These are phyloP conservation scores for Circaetus cinerascens DNA, from an alignment of 2,113 vertebrate genomes.

Conservation along the genomic window DNA sequence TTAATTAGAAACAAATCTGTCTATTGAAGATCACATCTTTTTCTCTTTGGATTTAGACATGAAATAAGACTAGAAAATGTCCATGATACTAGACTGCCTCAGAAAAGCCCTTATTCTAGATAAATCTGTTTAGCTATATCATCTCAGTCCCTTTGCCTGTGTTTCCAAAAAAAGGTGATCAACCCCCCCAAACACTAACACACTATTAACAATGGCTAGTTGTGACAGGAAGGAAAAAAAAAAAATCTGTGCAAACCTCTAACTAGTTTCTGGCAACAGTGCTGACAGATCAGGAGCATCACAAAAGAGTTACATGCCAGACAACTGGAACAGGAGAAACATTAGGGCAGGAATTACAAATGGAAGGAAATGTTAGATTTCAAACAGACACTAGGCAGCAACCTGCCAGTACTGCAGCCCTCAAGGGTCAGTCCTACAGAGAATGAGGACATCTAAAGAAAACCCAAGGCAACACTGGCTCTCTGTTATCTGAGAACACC, in stretches of 20 bases:
- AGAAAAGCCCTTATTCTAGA: not conserved
- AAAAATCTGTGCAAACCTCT: not conserved
- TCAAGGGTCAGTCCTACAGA: slow-evolving; percentile 54
- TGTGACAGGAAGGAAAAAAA: not conserved
- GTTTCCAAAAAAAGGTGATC: not conserved
- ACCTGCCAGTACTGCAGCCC: slow-evolving; percentile 31
- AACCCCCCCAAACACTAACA: not conserved
- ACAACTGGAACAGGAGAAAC: slow-evolving; percentile 47
- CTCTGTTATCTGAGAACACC: slow-evolving; percentile 51
- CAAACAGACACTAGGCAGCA: slow-evolving; percentile 49
- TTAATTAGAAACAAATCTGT: not conserved
- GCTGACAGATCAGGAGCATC: not conserved
- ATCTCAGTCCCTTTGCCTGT: not conserved
- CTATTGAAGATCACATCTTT: not conserved
- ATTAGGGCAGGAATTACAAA: slow-evolving; percentile 62
- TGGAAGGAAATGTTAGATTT: slow-evolving; percentile 48
- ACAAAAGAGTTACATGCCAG: slow-evolving; percentile 26
- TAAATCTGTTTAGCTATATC: not conserved
- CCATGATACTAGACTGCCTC: not conserved
- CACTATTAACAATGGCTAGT: not conserved
- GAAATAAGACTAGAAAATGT: not conserved
- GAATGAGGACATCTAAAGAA: slow-evolving; percentile 61
- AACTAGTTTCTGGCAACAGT: not conserved
- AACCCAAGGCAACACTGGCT: slow-evolving; percentile 36
- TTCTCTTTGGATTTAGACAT: not conserved